These are phyloP conservation scores for Chymomyza caudatula DNA, from an alignment of 2,888 invertebrate genomes.

Conservation along the genomic window DNA sequence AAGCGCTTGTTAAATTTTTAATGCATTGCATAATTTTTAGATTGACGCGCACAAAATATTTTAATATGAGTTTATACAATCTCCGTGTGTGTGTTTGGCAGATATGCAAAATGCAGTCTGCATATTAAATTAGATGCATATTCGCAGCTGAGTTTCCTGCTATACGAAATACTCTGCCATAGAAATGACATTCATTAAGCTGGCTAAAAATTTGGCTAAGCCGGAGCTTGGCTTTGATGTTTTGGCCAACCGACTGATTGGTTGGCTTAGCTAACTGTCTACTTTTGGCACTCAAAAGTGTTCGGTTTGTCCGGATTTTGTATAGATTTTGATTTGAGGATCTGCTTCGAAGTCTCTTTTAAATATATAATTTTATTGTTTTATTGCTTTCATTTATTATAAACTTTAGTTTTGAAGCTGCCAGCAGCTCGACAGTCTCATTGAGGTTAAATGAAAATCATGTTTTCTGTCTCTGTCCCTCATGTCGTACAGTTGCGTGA, in stretches of 20 bases:
- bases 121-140: background rate
- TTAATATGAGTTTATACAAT: slow-evolving; percentile 58
- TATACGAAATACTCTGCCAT: background rate
- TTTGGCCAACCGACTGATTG: background rate
- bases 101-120: slow-evolving; percentile 3
- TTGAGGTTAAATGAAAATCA: background rate
- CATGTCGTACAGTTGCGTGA: slow-evolving; percentile 15
- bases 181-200: background rate
- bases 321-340: background rate
- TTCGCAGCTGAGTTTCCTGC: background rate
- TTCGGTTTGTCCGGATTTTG: background rate
- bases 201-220: background rate
- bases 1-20: slow-evolving; percentile 71
- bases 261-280: background rate
- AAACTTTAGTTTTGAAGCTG: slow-evolving; percentile 9
- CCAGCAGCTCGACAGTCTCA: background rate
- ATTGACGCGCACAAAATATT: slow-evolving; percentile 59
- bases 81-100: too few species aligned
- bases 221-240: background rate
- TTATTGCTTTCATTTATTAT: slow-evolving; percentile 10
- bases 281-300: background rate
- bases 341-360: background rate
- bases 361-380: slow-evolving; percentile 32
- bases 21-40: slow-evolving; percentile 69
- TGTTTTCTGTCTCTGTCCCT: background rate